Conservation (phyloP, 1,140 invertebrate genomes). For the Aphis gossypii region DNA sequence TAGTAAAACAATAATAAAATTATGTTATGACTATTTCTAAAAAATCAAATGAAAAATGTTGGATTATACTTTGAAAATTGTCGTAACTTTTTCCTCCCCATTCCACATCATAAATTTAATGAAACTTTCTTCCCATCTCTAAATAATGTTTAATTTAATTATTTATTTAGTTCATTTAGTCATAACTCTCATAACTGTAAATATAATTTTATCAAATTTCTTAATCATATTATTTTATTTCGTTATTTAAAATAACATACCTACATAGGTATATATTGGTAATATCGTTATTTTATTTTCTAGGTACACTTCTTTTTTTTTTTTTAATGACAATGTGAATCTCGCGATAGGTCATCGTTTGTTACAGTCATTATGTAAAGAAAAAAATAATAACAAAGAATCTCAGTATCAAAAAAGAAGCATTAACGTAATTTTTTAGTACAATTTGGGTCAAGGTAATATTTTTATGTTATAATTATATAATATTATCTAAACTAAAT, state of each 20-base stretch:
- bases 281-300: not conserved
- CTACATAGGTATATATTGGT: not conserved
- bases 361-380: not conserved
- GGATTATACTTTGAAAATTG: not conserved
- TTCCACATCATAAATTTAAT: not conserved
- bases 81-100: not conserved
- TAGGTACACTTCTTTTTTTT: not conserved
- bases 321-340: not conserved
- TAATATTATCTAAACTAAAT: not conserved
- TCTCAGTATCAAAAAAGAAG: not conserved
- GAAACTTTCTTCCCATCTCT: not conserved
- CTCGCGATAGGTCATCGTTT: not conserved
- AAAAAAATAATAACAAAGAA: not conserved
- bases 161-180: not conserved
- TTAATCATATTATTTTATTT: not conserved
- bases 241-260: not conserved
- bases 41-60: not conserved
- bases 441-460: slow-evolving; percentile 16
- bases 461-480: not conserved
- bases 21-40: not conserved
- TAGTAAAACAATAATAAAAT: not conserved
- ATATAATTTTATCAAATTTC: not conserved
- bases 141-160: not conserved
- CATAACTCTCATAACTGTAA: not conserved
- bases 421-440: not conserved